phyloP scores from a whole-genome alignment of 2,888 invertebrate genomes.

The Noctua pronuba region DNA sequence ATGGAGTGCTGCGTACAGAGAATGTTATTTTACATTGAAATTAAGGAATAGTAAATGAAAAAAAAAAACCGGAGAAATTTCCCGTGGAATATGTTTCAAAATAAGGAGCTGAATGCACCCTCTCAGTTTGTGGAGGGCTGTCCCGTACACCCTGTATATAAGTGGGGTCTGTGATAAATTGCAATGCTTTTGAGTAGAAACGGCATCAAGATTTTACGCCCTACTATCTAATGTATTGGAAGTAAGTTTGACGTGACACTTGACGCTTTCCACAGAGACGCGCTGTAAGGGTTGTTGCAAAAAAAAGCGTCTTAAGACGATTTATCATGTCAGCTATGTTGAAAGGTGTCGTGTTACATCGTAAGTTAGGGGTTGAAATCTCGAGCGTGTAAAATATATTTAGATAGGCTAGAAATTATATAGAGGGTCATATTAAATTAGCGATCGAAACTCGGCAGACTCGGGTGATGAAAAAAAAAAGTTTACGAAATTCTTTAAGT shows the following conservation, averaged over 20 bases:
- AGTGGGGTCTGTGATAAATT: slow-evolving; percentile 40
- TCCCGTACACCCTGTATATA: too few species aligned
- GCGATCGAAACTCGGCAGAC: too few species aligned
- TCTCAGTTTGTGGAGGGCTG: too few species aligned
- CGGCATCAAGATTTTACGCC: slow-evolving; percentile 3
- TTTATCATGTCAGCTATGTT: slow-evolving; percentile 24
- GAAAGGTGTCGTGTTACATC: slow-evolving; percentile 33
- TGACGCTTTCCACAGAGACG: neutral
- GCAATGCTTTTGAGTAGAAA: slow-evolving; percentile 32
- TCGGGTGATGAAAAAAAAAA: too few species aligned
- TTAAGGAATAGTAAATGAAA: too few species aligned
- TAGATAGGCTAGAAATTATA: neutral
- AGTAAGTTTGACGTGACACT: slow-evolving; percentile 27
- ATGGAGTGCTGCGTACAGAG: too few species aligned
- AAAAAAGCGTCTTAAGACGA: slow-evolving; percentile 1
- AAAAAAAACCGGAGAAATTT: too few species aligned
- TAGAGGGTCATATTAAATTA: too few species aligned
- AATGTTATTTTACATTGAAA: too few species aligned
- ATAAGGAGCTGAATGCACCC: too few species aligned
- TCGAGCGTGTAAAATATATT: neutral
- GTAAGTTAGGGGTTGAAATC: neutral
- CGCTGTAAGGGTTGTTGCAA: neutral
- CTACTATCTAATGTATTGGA: slow-evolving; percentile 41
- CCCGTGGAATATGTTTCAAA: too few species aligned
- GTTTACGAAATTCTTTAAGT: too few species aligned